Evolutionary conservation across 1,140 invertebrate species (phyloP), one percentile per base, ranked within the genome.

Genomic region (Panonychus citri): DNA sequence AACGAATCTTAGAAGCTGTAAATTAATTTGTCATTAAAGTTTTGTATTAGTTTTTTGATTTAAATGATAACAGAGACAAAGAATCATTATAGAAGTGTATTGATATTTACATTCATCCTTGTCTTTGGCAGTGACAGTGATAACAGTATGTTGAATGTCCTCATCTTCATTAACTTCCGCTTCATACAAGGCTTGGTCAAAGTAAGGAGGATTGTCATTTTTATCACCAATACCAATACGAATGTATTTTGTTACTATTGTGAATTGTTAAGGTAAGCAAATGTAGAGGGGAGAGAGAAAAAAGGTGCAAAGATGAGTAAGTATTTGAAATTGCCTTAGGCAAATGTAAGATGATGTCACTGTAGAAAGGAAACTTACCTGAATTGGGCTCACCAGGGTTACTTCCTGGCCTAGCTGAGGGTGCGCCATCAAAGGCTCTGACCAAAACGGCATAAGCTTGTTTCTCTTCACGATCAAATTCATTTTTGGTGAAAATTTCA

Each of bases 101-200:
- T 37, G 28, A 37, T 30, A 85, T 85, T 88, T 75, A 90, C 89
- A 93, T 78, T 94, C 88, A 75, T 95, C 90, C 75, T 86, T 82
- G 79, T 95, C 89, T 76, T 93, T 90, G 74, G 90, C 90, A 70
- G 87, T 91, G 71, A 96, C 86, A 43, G 87, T 91, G 67, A 94
- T 83, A 15, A 96, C 87, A 19, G 87, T 89, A 66, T 91, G 85
- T 64, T 93, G 86, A 63, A 93, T 90, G 69, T 93, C 88, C 70
- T 94, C 88, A 79, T 94, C 93, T 70, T 96, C 91, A 70, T 90
- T 85, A 62, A 96, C 89, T 71, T 90, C 85, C 59, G 89, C 88
- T 71, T 91, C 86, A 73, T 95, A 97, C 61, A 91, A 76, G 60
- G 80, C 79, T 70, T 95, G 88, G 73, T 91, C 86, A 75, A 96